Percentiles rank a stretch among this genome's conserved stretches.
Conservation (phyloP, 2,113 vertebrate species). For the Notothenia coriiceps region DNA sequence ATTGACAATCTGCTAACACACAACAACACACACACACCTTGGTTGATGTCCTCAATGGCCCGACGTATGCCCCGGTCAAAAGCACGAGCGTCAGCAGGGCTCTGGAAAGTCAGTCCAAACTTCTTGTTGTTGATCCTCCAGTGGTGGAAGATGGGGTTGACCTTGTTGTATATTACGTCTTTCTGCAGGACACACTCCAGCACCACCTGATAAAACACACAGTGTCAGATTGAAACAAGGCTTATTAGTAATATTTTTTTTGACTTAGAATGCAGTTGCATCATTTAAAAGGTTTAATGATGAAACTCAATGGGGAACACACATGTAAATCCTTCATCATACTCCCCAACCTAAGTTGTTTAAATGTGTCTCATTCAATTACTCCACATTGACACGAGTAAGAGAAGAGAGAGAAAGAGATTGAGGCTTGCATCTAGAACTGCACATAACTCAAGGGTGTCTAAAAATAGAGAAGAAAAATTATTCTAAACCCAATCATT, state of each 20-base stretch:
- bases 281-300: constrained; percentile 19
- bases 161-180: constrained; percentile 97
- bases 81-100: constrained; percentile 97
- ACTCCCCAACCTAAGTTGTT: constrained; percentile 34
- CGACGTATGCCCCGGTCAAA: constrained; percentile 97
- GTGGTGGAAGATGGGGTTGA: constrained; percentile 99
- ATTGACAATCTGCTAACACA: neutral
- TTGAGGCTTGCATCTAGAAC: constrained; percentile 29
- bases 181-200: constrained; percentile 97
- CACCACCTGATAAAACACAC: constrained; percentile 87
- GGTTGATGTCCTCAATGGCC: constrained; percentile 95
- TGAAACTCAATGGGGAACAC: neutral
- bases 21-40: constrained; percentile 85
- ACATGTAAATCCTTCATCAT: constrained; percentile 36
- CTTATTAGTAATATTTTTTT: neutral
- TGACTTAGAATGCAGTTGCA: neutral
- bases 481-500: constrained; percentile 40
- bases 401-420: neutral
- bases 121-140: constrained; percentile 99
- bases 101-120: constrained; percentile 99
- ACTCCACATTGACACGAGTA: constrained; percentile 5
- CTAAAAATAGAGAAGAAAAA: constrained; percentile 37
- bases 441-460: neutral
- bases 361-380: constrained; percentile 58
- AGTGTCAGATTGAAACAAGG: constrained; percentile 9